These are phyloP conservation scores for Camponotus vicinus DNA, from an alignment of 1,140 invertebrate species.

Conservation along the genomic window DNA sequence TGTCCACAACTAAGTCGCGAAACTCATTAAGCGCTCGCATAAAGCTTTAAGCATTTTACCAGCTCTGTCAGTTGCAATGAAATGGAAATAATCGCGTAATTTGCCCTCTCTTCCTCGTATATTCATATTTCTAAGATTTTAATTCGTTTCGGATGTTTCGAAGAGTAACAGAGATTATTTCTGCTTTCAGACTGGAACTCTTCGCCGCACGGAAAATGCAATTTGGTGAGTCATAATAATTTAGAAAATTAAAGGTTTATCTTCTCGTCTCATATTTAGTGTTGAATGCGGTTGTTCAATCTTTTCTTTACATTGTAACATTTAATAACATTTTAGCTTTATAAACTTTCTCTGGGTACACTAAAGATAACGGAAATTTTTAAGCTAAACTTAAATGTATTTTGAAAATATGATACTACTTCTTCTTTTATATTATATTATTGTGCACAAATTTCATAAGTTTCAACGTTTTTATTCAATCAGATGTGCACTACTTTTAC, in stretches of 20 bases:
- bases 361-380: background rate
- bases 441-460: background rate
- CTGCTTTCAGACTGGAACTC: conserved; percentile 1
- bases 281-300: background rate
- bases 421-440: background rate
- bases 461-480: background rate
- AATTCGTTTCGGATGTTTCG: background rate
- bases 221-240: background rate
- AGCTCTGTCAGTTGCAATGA: background rate
- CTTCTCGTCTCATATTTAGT: conserved; percentile 10
- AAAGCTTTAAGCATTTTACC: conserved; percentile 13
- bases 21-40: conserved; percentile 26
- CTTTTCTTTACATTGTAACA: background rate
- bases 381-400: background rate
- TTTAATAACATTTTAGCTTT: background rate
- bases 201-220: background rate
- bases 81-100: conserved; percentile 19
- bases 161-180: conserved; percentile 36
- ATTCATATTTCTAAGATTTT: conserved; percentile 8
- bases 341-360: background rate
- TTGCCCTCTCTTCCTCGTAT: background rate
- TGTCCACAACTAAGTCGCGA: conserved; percentile 39
- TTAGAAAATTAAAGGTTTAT: conserved; percentile 39
- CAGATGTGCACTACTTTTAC: background rate
- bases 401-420: background rate